phyloP scores from a whole-genome alignment of 2,797 vertebrate species.

The Hoplostethus atlanticus region DNA sequence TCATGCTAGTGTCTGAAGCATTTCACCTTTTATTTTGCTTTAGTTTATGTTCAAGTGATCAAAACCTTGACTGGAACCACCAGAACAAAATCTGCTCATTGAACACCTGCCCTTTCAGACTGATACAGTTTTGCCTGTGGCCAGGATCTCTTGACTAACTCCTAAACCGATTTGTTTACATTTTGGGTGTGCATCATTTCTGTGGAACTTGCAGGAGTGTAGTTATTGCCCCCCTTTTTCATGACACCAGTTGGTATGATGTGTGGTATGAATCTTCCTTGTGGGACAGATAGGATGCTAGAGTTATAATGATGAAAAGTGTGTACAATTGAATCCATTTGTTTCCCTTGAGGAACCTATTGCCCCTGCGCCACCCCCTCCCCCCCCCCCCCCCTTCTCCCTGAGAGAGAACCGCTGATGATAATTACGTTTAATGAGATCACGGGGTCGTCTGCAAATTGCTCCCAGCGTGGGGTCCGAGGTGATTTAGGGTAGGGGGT shows the following conservation, averaged over 20 bases:
- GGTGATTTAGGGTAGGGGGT: slow-evolving; percentile 62
- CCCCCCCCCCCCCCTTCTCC: slow-evolving; percentile 27
- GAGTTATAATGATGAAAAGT: neutral
- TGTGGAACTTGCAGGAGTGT: neutral
- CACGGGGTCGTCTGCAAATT: slow-evolving; percentile 84
- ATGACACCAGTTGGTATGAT: neutral
- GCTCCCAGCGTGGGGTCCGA: slow-evolving; percentile 82
- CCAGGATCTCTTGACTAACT: neutral
- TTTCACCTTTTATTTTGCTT: neutral
- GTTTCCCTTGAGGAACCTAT: slow-evolving; percentile 26
- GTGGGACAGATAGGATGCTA: neutral
- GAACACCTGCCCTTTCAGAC: neutral
- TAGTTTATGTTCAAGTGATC: neutral
- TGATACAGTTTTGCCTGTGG: neutral
- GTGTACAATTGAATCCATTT: slow-evolving; percentile 26
- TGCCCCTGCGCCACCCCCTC: slow-evolving; percentile 24
- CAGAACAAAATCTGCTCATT: neutral
- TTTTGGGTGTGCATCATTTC: neutral
- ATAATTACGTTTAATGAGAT: slow-evolving; percentile 87
- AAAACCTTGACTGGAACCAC: neutral
- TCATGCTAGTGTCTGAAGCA: neutral
- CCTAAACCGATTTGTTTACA: neutral
- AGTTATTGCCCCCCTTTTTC: too few relatives aligned
- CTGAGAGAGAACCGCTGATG: slow-evolving; percentile 75
- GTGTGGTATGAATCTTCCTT: neutral